These are phyloP conservation scores for Pachypeltis micranthus DNA, from an alignment of 1,140 invertebrate species.

Conservation along the genomic window DNA sequence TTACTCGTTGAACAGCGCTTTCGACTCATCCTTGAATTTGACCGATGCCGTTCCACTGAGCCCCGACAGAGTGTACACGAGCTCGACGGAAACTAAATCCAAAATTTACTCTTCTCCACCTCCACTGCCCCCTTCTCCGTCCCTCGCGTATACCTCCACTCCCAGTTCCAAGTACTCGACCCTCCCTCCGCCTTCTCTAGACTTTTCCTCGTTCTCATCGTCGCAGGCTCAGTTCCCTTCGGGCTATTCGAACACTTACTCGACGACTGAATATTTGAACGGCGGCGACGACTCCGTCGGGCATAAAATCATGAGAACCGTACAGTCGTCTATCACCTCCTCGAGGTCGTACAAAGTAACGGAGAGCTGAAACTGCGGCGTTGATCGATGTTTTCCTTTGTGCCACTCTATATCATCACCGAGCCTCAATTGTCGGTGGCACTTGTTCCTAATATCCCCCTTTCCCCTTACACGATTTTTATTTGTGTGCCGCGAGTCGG, in stretches of 20 bases:
- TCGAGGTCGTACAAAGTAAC: not conserved
- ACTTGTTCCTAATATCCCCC: too few relatives aligned
- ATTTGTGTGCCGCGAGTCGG: too few relatives aligned
- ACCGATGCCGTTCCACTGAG: not conserved
- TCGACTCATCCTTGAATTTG: not conserved
- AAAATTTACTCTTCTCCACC: not conserved
- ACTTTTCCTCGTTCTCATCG: not conserved
- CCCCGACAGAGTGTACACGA: not conserved
- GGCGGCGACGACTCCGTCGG: conserved; percentile 30
- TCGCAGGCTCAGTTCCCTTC: not conserved
- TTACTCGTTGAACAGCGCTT: not conserved
- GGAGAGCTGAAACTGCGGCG: conserved; percentile 1
- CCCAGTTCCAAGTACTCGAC: not conserved
- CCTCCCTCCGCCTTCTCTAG: not conserved
- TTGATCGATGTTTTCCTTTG: too few relatives aligned
- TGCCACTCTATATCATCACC: too few relatives aligned
- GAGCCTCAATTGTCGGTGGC: too few relatives aligned
- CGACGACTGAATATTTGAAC: conserved; percentile 37
- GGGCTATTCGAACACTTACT: not conserved
- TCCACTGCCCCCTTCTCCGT: not conserved
- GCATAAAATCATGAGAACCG: conserved; percentile 8
- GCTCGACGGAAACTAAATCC: not conserved
- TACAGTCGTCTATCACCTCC: not conserved
- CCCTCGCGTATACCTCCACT: not conserved
- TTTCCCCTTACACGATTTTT: too few relatives aligned